Evolutionary conservation across 1,140 invertebrate genomes (phyloP), one percentile per base, ranked within the genome.

Genomic region (Atta colombica): DNA sequence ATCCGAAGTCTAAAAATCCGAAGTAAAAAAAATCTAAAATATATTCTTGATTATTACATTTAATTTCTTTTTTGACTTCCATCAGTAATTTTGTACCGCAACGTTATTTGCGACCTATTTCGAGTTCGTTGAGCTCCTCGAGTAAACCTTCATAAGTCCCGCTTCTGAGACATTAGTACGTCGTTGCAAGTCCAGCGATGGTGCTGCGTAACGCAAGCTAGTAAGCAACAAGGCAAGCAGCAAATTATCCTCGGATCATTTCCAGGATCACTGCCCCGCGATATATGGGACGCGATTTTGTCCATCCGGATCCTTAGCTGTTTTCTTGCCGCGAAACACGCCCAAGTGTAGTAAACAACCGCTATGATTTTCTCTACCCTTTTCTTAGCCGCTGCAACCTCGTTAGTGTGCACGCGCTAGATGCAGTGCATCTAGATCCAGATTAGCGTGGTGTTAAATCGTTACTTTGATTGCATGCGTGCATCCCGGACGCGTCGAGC

Each of bases 401-500:
- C 85, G 85, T 86, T 86, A 86, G 85, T 53, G 77, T 69, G 77
- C 65, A 35, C 77, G 39, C 77, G 77, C 49, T 80, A 55, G 45
- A 45, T 61, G 65, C 77, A 63, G 53, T 51, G 65, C 77, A 71
- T 82, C 77, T 86, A 69, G 77, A 81, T 86, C 45, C 28, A n/a
- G 77, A 45, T 35, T 61, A 81, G 66, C 49, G 77, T 71, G 77
- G 77, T 81, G 85, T 80, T 81, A 86, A 86, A 86, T 86, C 85
- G 85, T 81, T 80, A 69, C 75, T 86, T 86, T 86, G 77, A 86
- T 86, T 86, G 77, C 85, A 77, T 85, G 77, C 77, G 60, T 61
- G 49, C 39, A 61, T 86, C 53, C 51, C 53, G 74, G 45, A 16
- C 35, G 21, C 66, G 21, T 39, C 49, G 49, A 51, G 80, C 69